Conservation (phyloP, 2,113 vertebrate species). For the rat (Rattus norvegicus) region DNA sequence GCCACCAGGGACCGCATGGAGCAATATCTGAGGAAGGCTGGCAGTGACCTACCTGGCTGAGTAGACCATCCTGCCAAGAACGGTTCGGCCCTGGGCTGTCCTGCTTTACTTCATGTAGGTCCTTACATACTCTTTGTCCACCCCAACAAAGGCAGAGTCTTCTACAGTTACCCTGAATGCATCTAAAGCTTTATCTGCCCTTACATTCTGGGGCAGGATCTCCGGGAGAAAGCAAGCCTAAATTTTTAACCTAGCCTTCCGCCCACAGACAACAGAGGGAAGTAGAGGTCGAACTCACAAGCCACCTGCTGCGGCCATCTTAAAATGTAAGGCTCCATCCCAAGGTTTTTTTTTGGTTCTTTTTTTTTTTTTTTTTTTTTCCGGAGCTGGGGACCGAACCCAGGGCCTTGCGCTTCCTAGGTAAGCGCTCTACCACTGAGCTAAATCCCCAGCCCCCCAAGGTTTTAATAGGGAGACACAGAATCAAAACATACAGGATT, state of each 20-base stretch:
- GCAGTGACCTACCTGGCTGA: neutral
- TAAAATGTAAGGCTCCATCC: neutral
- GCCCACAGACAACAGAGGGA: constrained; percentile 31
- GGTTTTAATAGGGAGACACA: no score
- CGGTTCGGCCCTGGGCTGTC: neutral
- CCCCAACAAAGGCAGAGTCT: neutral
- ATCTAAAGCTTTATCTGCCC: neutral
- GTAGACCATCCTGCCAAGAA: neutral
- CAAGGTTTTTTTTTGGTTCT: no score
- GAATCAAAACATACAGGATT: neutral
- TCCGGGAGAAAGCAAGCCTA: neutral
- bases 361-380: no score
- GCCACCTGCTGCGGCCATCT: neutral
- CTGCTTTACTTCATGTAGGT: neutral
- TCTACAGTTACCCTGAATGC: neutral
- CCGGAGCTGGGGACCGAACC: no score
- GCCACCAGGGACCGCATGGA: no score
- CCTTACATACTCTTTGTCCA: neutral
- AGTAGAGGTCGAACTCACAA: neutral
- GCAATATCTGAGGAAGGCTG: no score
- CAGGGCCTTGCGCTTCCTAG: no score
- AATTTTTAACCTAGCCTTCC: neutral
- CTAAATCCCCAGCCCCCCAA: no score
- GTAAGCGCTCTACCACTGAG: no score
- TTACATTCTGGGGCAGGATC: neutral